Percentiles rank a stretch among this genome's conserved stretches.
Conservation (phyloP, 2,888 invertebrate species). For the Lysandra bellargus region DNA sequence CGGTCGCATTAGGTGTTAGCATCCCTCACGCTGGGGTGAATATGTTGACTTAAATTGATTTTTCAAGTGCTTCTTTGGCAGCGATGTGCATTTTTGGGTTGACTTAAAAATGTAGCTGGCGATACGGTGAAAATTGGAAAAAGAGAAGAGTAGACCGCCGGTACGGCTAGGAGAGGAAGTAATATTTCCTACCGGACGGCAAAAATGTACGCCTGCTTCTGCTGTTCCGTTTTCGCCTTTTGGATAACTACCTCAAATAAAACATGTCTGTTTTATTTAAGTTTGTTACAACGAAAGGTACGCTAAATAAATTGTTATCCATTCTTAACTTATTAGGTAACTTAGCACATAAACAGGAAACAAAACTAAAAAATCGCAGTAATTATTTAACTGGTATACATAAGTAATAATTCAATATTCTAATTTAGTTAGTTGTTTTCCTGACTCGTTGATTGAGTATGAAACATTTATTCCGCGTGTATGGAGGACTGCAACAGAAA, state of each 20-base stretch:
- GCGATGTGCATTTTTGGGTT: too few species aligned
- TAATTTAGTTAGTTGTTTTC: not conserved
- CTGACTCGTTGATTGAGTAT: slow-evolving; percentile 67
- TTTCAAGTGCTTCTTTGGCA: not conserved
- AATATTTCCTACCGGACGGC: too few species aligned
- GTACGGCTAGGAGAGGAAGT: too few species aligned
- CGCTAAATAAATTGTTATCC: too few species aligned
- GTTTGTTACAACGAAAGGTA: too few species aligned
- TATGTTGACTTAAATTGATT: slow-evolving; percentile 47
- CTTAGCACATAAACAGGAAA: not conserved
- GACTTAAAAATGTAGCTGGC: too few species aligned
- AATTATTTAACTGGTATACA: not conserved
- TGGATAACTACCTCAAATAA: too few species aligned
- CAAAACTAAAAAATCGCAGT: not conserved
- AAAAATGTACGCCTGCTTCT: too few species aligned
- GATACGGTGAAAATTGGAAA: too few species aligned
- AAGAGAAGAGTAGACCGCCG: too few species aligned
- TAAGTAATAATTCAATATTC: not conserved
- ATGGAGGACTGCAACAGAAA: slow-evolving; percentile 66
- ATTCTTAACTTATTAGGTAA: not conserved
- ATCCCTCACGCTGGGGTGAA: slow-evolving; percentile 48
- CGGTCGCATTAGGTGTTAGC: slow-evolving; percentile 68
- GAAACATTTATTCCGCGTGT: slow-evolving; percentile 79
- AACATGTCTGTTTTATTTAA: too few species aligned
- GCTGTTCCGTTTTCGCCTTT: too few species aligned